Percentiles rank a stretch among this genome's conserved stretches.
Conservation (phyloP, 2,113 vertebrate species). For the Plecturocebus donacophilus region DNA sequence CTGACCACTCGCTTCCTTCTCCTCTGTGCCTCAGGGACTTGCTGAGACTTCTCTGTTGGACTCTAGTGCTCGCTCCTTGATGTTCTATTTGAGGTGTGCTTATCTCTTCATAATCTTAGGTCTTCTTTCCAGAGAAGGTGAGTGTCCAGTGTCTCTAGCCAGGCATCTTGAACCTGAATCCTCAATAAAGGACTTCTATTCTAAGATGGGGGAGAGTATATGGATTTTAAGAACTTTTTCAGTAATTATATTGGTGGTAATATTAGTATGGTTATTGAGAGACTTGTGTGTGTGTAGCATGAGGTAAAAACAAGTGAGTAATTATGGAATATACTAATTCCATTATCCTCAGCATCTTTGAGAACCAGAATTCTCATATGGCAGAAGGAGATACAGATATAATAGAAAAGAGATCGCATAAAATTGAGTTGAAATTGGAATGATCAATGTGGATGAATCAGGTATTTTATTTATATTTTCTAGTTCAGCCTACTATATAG, state of each 20-base stretch:
- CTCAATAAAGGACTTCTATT: not conserved
- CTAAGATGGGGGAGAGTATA: not conserved
- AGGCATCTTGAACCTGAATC: not conserved
- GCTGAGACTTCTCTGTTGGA: not conserved
- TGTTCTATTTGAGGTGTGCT: not conserved
- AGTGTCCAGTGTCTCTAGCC: not conserved
- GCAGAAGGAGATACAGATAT: not conserved
- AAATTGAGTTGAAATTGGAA: not conserved
- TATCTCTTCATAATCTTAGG: not conserved
- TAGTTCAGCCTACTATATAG: not conserved
- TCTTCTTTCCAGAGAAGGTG: not conserved
- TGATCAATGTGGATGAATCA: not conserved
- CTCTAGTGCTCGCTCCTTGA: not conserved
- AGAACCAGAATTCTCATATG: not conserved
- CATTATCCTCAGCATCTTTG: not conserved
- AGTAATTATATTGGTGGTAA: not conserved
- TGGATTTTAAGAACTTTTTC: not conserved
- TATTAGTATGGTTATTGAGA: not conserved
- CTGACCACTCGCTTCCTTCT: not conserved
- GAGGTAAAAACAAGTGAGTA: not conserved
- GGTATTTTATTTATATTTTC: not conserved
- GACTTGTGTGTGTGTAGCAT: not conserved
- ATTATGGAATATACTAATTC: not conserved
- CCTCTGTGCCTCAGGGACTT: not conserved
- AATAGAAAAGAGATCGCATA: not conserved